These are phyloP conservation scores for Cossypha polioptera DNA, from an alignment of 2,797 vertebrate genomes.

Conservation along the genomic window DNA sequence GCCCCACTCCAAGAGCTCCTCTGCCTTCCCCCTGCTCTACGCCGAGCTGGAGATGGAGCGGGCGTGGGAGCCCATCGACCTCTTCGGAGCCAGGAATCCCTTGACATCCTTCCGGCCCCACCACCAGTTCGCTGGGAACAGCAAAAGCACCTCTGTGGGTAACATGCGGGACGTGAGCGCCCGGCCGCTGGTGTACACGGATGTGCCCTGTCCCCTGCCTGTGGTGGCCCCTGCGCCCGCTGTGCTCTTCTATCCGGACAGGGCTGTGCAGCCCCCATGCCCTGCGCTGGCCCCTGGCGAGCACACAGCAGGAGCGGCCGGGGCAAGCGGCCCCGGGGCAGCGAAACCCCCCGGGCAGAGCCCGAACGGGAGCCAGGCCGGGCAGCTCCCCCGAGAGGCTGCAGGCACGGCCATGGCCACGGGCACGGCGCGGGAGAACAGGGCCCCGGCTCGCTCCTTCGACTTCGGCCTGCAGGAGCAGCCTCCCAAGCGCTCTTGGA, in stretches of 20 bases:
- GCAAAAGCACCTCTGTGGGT: slow-evolving; percentile 57
- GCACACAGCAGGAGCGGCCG: neutral
- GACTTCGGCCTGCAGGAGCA: slow-evolving; percentile 51
- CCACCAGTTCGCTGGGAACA: slow-evolving; percentile 33
- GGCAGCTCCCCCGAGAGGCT: neutral
- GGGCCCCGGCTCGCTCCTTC: slow-evolving; percentile 5
- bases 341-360: slow-evolving; percentile 64
- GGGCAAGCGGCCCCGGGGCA: neutral
- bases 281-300: slow-evolving; percentile 33
- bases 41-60: slow-evolving; percentile 46
- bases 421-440: neutral
- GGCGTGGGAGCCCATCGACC: neutral
- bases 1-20: slow-evolving; percentile 80
- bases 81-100: slow-evolving; percentile 53
- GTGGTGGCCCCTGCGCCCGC: slow-evolving; percentile 45
- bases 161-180: slow-evolving; percentile 46
- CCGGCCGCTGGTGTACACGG: slow-evolving; percentile 60
- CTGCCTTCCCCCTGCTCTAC: slow-evolving; percentile 74
- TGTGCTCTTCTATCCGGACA: slow-evolving; percentile 79
- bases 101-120: slow-evolving; percentile 73
- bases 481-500: slow-evolving; percentile 83
- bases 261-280: slow-evolving; percentile 64
- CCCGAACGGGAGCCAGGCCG: neutral
- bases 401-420: neutral
- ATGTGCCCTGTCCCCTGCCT: slow-evolving; percentile 45